phyloP scores from a whole-genome alignment of 2,113 vertebrate species.

The Erpornis zantholeuca region DNA sequence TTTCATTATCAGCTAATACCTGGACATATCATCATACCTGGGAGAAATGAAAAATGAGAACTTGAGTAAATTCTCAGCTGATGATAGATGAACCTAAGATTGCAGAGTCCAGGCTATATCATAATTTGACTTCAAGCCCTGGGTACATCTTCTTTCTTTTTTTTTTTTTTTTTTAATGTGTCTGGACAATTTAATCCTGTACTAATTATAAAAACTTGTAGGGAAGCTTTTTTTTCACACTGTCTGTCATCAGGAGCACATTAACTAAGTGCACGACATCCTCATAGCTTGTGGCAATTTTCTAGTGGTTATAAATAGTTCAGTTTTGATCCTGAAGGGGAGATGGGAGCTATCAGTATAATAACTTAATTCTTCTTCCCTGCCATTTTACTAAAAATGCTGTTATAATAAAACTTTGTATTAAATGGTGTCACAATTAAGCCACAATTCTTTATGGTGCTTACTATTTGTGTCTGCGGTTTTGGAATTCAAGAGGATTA shows the following conservation, averaged over 20 bases:
- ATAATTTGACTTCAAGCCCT: neutral
- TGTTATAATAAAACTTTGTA: neutral
- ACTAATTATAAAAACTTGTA: neutral
- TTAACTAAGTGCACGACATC: neutral
- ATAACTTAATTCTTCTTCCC: neutral
- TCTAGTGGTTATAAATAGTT: neutral
- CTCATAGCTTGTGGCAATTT: neutral
- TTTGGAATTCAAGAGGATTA: neutral
- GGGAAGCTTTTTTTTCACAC: neutral
- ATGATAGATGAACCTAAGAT: neutral
- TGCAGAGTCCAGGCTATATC: neutral
- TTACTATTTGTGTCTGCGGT: neutral
- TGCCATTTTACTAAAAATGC: neutral
- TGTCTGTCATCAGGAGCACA: neutral
- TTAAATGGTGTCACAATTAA: neutral
- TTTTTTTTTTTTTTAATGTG: neutral
- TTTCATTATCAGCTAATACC: neutral
- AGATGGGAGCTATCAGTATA: neutral
- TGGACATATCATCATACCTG: neutral
- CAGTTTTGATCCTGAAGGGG: neutral
- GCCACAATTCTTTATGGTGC: neutral
- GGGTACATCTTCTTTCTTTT: rapidly evolving
- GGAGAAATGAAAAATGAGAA: neutral
- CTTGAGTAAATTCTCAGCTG: neutral
- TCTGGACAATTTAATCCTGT: neutral